phyloP scores from a whole-genome alignment of 1,140 invertebrate genomes.

The Euura lappo region DNA sequence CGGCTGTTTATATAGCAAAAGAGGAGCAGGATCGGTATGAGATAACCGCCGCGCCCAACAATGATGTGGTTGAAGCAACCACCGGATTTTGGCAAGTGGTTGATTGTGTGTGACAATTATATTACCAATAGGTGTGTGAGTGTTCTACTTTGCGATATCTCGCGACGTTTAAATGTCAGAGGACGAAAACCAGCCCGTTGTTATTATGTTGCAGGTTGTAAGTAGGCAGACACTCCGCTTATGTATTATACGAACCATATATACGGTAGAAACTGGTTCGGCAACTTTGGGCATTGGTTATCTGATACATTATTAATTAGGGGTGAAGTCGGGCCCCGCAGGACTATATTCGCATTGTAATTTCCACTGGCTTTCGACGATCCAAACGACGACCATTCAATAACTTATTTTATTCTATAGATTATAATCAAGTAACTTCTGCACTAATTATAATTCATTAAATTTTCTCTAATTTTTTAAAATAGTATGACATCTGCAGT shows the following conservation, averaged over 20 bases:
- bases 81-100: too few relatives aligned
- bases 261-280: neutral
- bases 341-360: neutral
- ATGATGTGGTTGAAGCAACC: too few relatives aligned
- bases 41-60: too few relatives aligned
- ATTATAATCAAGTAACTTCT: too few relatives aligned
- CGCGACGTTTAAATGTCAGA: conserved; percentile 4
- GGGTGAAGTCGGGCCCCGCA: neutral
- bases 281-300: neutral
- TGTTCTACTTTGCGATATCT: neutral
- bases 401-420: too few relatives aligned
- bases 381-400: too few relatives aligned
- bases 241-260: neutral
- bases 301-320: conserved; percentile 3
- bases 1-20: conserved; percentile 10
- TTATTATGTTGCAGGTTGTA: neutral
- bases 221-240: neutral
- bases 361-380: neutral
- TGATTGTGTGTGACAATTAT: too few relatives aligned
- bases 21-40: neutral
- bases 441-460: too few relatives aligned
- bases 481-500: too few relatives aligned
- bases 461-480: too few relatives aligned
- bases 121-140: neutral
- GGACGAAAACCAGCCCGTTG: neutral